These are phyloP conservation scores for Mobula hypostoma DNA, from an alignment of 2,113 vertebrate species.

Conservation along the genomic window DNA sequence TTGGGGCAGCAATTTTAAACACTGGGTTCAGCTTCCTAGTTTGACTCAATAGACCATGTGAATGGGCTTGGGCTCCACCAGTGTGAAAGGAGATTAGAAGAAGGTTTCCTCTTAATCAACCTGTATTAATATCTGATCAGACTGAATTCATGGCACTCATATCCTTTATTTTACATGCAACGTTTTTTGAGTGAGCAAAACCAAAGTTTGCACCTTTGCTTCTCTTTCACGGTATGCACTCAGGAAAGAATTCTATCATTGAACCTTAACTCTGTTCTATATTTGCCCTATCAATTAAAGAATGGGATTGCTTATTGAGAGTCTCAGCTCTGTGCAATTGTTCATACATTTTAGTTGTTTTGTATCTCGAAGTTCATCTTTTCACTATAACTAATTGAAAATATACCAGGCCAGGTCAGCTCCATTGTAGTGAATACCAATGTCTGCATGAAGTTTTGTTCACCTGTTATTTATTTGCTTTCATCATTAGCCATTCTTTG, in stretches of 20 bases:
- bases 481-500: background rate
- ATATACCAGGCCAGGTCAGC: background rate
- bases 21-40: background rate
- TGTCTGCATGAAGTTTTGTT: background rate
- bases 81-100: background rate
- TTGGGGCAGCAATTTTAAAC: too few species aligned
- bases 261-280: background rate
- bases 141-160: background rate
- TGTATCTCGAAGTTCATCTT: background rate
- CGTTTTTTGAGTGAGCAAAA: background rate
- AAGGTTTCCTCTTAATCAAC: background rate
- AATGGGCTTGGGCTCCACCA: background rate
- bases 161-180: background rate
- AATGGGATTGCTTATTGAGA: background rate
- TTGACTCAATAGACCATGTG: background rate
- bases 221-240: background rate
- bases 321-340: background rate
- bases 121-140: background rate
- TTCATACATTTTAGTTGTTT: background rate
- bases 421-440: background rate
- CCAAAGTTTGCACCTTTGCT: background rate
- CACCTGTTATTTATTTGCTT: background rate
- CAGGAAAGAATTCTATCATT: background rate
- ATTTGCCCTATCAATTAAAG: background rate
- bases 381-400: background rate